A percentile compares a stretch with the other conserved stretches of the same genome.
phyloP scores from a whole-genome alignment of 2,797 vertebrate genomes.

The Aselliscus stoliczkanus region DNA sequence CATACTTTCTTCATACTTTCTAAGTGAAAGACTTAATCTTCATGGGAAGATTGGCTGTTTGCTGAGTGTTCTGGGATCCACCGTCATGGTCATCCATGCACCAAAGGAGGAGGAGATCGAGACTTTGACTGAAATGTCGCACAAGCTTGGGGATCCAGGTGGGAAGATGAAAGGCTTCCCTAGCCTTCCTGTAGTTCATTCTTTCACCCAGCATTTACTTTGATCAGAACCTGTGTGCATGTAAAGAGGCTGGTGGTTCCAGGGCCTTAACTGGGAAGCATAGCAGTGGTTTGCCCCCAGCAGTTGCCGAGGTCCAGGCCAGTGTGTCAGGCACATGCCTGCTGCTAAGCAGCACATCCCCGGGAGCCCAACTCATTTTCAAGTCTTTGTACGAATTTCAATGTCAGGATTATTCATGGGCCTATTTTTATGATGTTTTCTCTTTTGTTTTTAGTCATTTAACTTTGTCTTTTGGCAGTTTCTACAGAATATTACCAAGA shows the following conservation, averaged over 20 bases:
- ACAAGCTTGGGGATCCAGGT: conserved; percentile 97
- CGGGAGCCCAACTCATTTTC: too few species aligned
- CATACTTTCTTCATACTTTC: conserved; percentile 96
- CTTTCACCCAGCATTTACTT: neutral
- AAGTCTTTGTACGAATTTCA: neutral
- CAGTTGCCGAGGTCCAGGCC: too few species aligned
- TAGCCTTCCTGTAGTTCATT: neutral
- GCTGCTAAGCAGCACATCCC: too few species aligned
- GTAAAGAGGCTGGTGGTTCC: neutral
- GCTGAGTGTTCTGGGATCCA: conserved; percentile 96
- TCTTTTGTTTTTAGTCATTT: neutral
- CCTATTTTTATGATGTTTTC: neutral
- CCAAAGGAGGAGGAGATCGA: conserved; percentile 96
- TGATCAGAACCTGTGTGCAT: neutral
- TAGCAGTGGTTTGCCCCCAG: too few species aligned
- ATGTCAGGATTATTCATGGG: neutral
- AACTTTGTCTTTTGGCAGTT: neutral
- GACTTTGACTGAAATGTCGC: conserved; percentile 92
- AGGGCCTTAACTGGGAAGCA: too few species aligned
- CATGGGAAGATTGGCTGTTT: conserved; percentile 98
- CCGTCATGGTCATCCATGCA: conserved; percentile 98
- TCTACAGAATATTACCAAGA: neutral
- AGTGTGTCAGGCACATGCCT: too few species aligned
- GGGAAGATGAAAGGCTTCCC: conserved; percentile 59
- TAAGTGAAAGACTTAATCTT: conserved; percentile 96